A percentile compares a stretch with the other conserved stretches of the same genome.
Conservation (phyloP, 2,888 invertebrate species). For the Pediacus dermestoides region DNA sequence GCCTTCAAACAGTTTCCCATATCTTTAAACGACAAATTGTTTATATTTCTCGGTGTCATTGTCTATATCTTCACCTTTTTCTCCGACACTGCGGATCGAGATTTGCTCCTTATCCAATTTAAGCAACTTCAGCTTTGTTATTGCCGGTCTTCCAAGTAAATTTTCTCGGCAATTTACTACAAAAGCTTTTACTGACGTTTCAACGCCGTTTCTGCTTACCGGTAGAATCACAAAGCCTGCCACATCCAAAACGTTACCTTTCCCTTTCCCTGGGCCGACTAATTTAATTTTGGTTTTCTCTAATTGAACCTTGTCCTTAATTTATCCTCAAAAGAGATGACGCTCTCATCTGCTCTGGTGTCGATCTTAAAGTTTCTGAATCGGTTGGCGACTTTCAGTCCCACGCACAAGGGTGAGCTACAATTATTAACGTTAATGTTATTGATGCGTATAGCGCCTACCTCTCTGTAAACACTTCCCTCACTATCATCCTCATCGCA, state of each 20-base stretch:
- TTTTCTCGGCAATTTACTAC: slow-evolving; percentile 13
- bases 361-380: slow-evolving; percentile 19
- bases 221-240: slow-evolving; percentile 2
- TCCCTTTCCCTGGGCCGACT: no score
- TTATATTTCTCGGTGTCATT: no score
- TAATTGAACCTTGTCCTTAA: no score
- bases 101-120: slow-evolving; percentile 13
- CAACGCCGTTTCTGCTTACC: slow-evolving; percentile 3
- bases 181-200: slow-evolving; percentile 6
- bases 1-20: slow-evolving; percentile 22
- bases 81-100: not conserved
- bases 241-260: slow-evolving; percentile 7
- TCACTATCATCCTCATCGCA: no score
- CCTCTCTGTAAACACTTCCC: no score
- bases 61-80: slow-evolving; percentile 1
- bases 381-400: no score
- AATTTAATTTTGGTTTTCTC: no score
- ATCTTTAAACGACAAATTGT: no score
- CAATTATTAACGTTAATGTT: no score
- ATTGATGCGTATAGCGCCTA: no score
- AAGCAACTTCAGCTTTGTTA: slow-evolving; percentile 14
- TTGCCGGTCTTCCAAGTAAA: slow-evolving; percentile 22
- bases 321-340: slow-evolving; percentile 10
- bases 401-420: no score
- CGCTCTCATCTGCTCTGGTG: slow-evolving; percentile 14